Evolutionary conservation across 2,888 invertebrate species (phyloP), one percentile per base, ranked within the genome.

Genomic region (Maniola hyperantus): DNA sequence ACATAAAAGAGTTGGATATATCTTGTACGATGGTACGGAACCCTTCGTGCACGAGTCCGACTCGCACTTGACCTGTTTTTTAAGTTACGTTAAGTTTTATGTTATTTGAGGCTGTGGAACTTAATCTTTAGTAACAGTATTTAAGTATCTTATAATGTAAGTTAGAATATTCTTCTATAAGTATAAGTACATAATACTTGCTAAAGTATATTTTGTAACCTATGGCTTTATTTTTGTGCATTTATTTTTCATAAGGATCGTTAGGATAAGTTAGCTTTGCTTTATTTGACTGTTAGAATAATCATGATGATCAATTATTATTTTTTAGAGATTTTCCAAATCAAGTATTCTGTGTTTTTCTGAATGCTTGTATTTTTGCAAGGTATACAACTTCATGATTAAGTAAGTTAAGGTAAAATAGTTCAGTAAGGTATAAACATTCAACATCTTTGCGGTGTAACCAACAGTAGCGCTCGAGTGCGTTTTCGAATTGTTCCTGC

Each of bases 191-290:
- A 39, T 39, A 39, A 4, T 39, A 36, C 42, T 2, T 18, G 15
- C 18, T 48, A 8, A 48, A 18, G 48, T 48, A 48, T 48, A 48
- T 48, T 26, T 18, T 18, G 8, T 48, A 48, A 48, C 18, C 4
- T 48, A 54, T 15, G 15, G 55, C 55, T 55, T 55, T 55, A 55
- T 55, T 39, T 34, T 55, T 36, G 10, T 39, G 54, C 36, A 34
- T 55, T 55, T 36, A 15, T 15, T 18, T 55, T 53, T 26, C n/a
- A 15, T 55, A 36, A 39, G 15, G 11, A 36, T 36, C 5, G 6
- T 11, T 10, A 36, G 7, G 4, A 36, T 26, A 51, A 15, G 15
- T 55, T 36, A 55, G 55, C 55, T 55, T 54, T 36, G 54, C 10
- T 54, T 34, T n/a, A 54, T 34, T 15, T 34, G 54, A 54, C 34